Evolutionary conservation across 2,113 vertebrate genomes (phyloP).

Genomic region (Sisor rabdophorus): DNA sequence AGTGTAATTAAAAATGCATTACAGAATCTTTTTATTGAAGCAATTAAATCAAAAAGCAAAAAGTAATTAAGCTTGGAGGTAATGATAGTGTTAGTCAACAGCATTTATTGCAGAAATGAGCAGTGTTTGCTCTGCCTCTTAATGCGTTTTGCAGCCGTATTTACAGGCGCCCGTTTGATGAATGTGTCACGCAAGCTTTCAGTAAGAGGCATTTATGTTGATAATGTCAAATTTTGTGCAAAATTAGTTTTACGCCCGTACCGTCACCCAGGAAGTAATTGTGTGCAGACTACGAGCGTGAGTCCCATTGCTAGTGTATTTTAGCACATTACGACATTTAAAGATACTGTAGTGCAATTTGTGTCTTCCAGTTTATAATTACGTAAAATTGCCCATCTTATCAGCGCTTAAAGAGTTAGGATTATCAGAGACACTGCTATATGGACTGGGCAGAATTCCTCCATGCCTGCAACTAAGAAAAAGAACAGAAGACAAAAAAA

Average conservation of each 20-base stretch:
- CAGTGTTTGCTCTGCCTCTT: slow-evolving; percentile 79
- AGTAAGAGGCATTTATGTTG: slow-evolving; percentile 91
- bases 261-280: slow-evolving; percentile 71
- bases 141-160: slow-evolving; percentile 71
- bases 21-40: slow-evolving; percentile 97
- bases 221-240: slow-evolving; percentile 93
- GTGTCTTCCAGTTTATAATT: slow-evolving; percentile 73
- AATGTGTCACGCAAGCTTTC: slow-evolving; percentile 85
- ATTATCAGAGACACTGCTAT: slow-evolving; percentile 71
- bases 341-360: slow-evolving; percentile 66
- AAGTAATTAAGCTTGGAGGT: slow-evolving; percentile 87
- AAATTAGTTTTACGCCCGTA: slow-evolving; percentile 74
- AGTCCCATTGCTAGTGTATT: slow-evolving; percentile 69
- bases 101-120: slow-evolving; percentile 84
- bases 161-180: slow-evolving; percentile 84
- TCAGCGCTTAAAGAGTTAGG: slow-evolving; percentile 72
- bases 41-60: slow-evolving; percentile 98
- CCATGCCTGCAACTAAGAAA: slow-evolving; percentile 61
- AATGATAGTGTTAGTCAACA: slow-evolving; percentile 99
- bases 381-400: slow-evolving; percentile 76
- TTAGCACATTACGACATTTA: slow-evolving; percentile 66
- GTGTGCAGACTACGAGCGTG: slow-evolving; percentile 63
- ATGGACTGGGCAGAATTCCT: slow-evolving; percentile 69
- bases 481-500: slow-evolving; percentile 62
- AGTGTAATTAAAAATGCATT: slow-evolving; percentile 99